Percentiles rank a stretch among this genome's conserved stretches.
Evolutionary conservation across 2,888 invertebrate species (phyloP).

Genomic region (Drepanosiphum platanoidis): DNA sequence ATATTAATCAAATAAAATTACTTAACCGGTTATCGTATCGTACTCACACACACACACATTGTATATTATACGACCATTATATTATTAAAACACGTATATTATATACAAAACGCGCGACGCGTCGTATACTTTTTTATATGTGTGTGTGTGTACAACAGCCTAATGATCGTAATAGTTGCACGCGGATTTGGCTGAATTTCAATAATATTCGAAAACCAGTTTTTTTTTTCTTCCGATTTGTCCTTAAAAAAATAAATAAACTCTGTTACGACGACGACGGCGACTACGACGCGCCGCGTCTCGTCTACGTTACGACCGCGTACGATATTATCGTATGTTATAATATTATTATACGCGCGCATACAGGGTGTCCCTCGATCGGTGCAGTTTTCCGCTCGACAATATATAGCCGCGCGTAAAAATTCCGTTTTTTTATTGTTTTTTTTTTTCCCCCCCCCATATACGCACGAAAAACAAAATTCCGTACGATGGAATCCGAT

Average conservation of each 20-base stretch:
- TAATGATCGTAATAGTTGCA: background rate
- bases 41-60: no score
- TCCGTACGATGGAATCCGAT: no score
- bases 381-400: no score
- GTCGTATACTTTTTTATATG: background rate
- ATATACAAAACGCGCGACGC: background rate
- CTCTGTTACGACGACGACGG: background rate
- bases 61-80: no score
- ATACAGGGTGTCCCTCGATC: no score
- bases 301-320: background rate
- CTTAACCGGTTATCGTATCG: background rate
- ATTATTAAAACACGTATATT: background rate
- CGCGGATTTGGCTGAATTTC: conserved; percentile 25
- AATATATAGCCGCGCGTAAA: no score
- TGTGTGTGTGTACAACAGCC: background rate
- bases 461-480: no score
- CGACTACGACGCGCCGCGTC: background rate
- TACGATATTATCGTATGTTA: background rate
- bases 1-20: background rate
- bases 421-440: no score
- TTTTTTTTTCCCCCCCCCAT: no score
- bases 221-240: conserved; percentile 37
- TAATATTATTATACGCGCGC: background rate
- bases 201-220: conserved; percentile 37
- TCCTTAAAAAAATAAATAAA: no score